Base-by-base conservation (phyloP, 2,888 invertebrate genomes). In the Stramonita haemastoma region DNA sequence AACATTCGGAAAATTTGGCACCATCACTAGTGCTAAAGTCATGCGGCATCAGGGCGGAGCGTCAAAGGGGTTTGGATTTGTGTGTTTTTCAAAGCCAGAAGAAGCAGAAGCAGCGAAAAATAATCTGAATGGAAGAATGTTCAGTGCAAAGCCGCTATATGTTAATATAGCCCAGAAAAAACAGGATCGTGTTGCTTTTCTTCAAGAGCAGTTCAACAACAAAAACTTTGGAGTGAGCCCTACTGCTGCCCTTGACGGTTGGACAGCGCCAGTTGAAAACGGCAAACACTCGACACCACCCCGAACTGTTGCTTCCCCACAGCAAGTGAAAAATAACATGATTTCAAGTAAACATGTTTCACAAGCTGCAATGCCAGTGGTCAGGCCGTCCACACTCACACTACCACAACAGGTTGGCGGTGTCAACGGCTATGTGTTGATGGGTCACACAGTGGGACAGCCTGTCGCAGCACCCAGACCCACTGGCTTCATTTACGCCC, bases 61-160 rank as follows among this genome's bases (percentile, higher is more conserved):
- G 17, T 83, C 81, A 5, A 83, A 83, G 36, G 81, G 81, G 1
- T 83, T 83, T 22, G 81, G 81, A 22, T 83, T 83, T 26, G 81
- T 83, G 36, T 83, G 81, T 22, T 83, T 83, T 46, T 36, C 36
- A 46, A 83, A 36, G 6, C 36, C 46, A 2, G 81, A 83, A 46
- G 81, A 83, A 83, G 81, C 81, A 11, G 36, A 17, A 11, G 46
- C 46, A 22, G 81, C 81, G 0, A 46, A 26, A 22, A 13, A 83
- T 22, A 29, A 83, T 29, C 22, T 83, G 81, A 46, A 83, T 46
- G 81, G 81, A 8, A 36, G 36, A 83, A 26, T 83, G 46, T 36
- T 83, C 19, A 46, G 81, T 1, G 22, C 36, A 2, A 83, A 83
- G 46, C 81, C 81, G 26, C 22, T 83, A 46, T 83, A 83, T 26